Evolutionary conservation across 2,113 vertebrate genomes (phyloP).

Genomic region (Callocephalon fimbriatum): DNA sequence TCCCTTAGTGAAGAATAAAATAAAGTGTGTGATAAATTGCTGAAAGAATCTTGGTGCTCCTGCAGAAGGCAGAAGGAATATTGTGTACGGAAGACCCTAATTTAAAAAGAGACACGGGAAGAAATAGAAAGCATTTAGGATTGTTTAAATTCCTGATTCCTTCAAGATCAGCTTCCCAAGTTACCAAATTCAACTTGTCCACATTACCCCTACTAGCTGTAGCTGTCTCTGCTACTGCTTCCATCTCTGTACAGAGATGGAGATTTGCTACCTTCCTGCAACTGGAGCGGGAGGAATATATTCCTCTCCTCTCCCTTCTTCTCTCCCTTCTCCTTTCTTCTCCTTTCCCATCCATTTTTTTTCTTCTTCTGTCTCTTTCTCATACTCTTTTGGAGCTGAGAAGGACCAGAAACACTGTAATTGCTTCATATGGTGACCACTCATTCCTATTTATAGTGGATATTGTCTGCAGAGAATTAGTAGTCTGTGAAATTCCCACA

Average conservation of each 20-base stretch:
- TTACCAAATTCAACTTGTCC: not conserved
- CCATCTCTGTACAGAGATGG: rapidly evolving
- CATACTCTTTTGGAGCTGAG: not conserved
- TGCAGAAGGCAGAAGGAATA: not conserved
- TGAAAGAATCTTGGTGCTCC: not conserved
- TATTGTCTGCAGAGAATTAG: not conserved
- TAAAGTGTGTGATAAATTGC: not conserved
- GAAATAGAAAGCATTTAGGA: not conserved
- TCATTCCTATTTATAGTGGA: not conserved
- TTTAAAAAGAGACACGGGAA: not conserved
- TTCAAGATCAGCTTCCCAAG: not conserved
- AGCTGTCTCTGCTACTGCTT: not conserved
- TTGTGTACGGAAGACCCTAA: not conserved
- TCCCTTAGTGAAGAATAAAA: not conserved
- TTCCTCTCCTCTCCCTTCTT: rapidly evolving
- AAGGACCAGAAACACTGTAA: not conserved
- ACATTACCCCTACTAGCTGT: not conserved
- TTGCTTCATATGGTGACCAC: not conserved
- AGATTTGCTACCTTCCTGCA: not conserved
- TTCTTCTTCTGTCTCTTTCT: not conserved
- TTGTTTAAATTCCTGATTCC: not conserved
- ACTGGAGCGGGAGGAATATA: rapidly evolving
- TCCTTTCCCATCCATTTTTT: not conserved
- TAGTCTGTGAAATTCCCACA: not conserved
- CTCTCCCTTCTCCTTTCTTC: not conserved